Base-by-base conservation (phyloP, 2,113 vertebrate species). In the Mobula birostris region DNA sequence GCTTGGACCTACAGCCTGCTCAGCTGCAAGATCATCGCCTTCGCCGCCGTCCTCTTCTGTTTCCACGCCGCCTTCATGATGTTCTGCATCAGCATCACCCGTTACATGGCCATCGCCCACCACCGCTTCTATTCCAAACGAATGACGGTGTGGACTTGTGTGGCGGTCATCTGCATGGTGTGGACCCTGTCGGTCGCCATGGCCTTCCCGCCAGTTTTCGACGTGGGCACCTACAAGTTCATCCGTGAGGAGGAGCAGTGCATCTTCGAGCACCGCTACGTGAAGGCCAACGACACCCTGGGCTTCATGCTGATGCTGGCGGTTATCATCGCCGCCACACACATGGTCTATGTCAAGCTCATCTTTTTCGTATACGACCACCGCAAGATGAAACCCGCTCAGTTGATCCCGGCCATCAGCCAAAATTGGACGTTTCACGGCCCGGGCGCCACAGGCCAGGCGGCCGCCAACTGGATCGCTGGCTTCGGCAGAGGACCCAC, bases 371-470 rank as follows among this genome's bases (percentile, higher is more conserved):
- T 99, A 91, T 98, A 99, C 36, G 98, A 98, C 94, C 98, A 99
- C 96, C 98, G 98, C 82, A 99, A 99, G 96, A 99, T 99, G 98
- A 98, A 99, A 95, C 98, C 98, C 4, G 98, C 98, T 0, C 98
- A 99, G 97, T 96, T 98, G 95, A 97, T 99, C 2, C 98, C 98
- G 0, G 98, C 98, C 94, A 98, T 99, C 96, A 99, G 98, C 96
- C 98, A 99, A 95, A 98, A 99, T 96, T 99, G 98, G 98, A 99
- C 98, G 94, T 99, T 99, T 95, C 98, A 99, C 40, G 98, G 98
- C 24, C 98, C 98, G 0, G 98, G 98, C 2, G 98, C 98, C 94
- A 99, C 98, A 0, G 98, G 98, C 48, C 98, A 99, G 95, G 98
- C 98, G 3, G 98, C 98, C 4, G 98, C 98, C 0, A 99, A 99